Conservation (phyloP, 2,797 vertebrate species). For the Lagocephalus sceleratus region DNA sequence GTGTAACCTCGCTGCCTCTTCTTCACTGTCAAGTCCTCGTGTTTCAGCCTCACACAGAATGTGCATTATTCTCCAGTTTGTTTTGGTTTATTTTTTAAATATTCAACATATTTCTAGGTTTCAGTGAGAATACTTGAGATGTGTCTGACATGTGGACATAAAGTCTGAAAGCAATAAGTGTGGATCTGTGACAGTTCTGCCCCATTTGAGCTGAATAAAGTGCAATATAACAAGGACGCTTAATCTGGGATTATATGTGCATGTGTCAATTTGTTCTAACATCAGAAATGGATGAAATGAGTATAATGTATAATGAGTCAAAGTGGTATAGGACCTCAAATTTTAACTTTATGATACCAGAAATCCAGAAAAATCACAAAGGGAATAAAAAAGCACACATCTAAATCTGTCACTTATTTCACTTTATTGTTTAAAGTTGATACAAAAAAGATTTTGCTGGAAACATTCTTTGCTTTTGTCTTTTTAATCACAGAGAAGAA, state of each 20-base stretch:
- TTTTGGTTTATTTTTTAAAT: background rate
- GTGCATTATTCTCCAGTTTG: no score
- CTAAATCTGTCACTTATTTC: conserved; percentile 52
- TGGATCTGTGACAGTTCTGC: conserved; percentile 55
- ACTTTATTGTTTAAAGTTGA: conserved; percentile 81
- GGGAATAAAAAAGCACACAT: conserved; percentile 1
- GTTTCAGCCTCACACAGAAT: conserved; percentile 4
- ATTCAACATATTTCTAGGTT: conserved; percentile 3
- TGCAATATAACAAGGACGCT: conserved; percentile 73
- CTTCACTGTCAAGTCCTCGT: conserved; percentile 1
- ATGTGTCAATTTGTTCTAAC: no score
- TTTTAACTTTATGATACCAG: background rate
- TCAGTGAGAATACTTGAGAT: conserved; percentile 33
- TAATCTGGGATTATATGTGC: no score
- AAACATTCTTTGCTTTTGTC: conserved; percentile 72
- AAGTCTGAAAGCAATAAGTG: conserved; percentile 72
- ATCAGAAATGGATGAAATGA: no score
- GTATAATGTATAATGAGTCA: no score
- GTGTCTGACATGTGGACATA: conserved; percentile 5
- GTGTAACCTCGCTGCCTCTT: conserved; percentile 10
- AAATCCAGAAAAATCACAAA: no score
- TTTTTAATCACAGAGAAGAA: conserved; percentile 36
- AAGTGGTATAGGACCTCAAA: background rate
- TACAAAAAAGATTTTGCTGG: conserved; percentile 79
- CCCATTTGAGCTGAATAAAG: conserved; percentile 74